Conservation (phyloP, 2,113 vertebrate species). For the Anser cygnoides region DNA sequence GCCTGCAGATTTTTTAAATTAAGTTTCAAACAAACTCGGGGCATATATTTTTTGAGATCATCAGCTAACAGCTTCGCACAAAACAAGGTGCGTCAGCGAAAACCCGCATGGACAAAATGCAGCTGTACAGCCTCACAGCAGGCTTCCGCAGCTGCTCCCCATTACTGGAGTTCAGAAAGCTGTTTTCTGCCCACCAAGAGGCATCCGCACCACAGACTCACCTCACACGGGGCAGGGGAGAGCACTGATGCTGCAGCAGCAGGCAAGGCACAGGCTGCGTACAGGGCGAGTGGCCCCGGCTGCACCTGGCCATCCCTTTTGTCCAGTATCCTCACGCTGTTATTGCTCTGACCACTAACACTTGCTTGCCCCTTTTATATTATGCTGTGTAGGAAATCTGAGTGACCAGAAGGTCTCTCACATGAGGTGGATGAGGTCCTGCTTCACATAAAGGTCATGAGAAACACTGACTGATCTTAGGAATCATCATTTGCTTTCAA, state of each 20-base stretch:
- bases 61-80: neutral
- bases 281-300: neutral
- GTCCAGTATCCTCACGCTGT: neutral
- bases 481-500: neutral
- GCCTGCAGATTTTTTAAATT: neutral
- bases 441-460: neutral
- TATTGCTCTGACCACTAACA: neutral
- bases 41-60: neutral
- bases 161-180: neutral
- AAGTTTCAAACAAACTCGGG: neutral
- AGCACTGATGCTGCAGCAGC: neutral
- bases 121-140: neutral
- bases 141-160: neutral
- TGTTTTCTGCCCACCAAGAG: neutral
- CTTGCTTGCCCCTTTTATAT: neutral
- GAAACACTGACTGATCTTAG: neutral
- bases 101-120: rapidly evolving
- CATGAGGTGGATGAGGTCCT: rapidly evolving
- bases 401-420: neutral
- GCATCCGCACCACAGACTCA: neutral
- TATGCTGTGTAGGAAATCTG: neutral
- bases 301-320: neutral
- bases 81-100: neutral
- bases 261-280: neutral
- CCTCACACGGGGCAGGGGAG: neutral